These are phyloP conservation scores for Tromatobia lineatoria DNA, from an alignment of 2,888 invertebrate genomes.

Conservation along the genomic window DNA sequence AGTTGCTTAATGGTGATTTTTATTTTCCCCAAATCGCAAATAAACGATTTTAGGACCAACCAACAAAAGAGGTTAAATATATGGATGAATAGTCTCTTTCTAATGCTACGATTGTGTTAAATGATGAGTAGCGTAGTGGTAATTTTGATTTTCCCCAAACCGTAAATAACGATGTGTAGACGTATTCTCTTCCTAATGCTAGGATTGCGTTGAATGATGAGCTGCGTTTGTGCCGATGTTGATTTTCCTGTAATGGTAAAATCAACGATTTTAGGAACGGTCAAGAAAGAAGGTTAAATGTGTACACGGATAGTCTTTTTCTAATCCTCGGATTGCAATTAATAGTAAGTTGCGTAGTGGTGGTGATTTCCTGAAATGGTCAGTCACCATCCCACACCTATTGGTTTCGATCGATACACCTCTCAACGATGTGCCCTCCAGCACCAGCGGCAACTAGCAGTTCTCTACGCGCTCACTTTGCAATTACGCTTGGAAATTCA, in stretches of 20 bases:
- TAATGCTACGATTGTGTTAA: no score
- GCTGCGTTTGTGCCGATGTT: neutral
- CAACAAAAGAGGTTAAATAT: no score
- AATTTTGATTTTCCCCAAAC: no score
- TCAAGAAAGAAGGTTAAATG: neutral
- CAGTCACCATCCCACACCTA: constrained; percentile 3
- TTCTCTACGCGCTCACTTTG: constrained; percentile 24
- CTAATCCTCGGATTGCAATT: neutral
- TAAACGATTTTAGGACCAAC: no score
- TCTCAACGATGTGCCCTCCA: constrained; percentile 3
- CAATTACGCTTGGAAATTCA: constrained; percentile 55
- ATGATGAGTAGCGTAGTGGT: no score
- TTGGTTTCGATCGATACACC: constrained; percentile 33
- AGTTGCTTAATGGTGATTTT: no score
- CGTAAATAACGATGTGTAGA: no score
- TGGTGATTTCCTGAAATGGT: constrained; percentile 18
- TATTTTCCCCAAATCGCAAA: no score
- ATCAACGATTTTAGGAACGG: constrained; percentile 40
- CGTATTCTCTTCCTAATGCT: no score
- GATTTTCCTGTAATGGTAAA: neutral
- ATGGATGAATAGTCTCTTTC: no score
- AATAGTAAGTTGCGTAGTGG: neutral
- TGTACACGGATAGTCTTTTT: neutral
- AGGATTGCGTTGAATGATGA: neutral
- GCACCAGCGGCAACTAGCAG: neutral